These are phyloP conservation scores for Stegastes partitus DNA, from an alignment of 2,113 vertebrate species.

Conservation along the genomic window DNA sequence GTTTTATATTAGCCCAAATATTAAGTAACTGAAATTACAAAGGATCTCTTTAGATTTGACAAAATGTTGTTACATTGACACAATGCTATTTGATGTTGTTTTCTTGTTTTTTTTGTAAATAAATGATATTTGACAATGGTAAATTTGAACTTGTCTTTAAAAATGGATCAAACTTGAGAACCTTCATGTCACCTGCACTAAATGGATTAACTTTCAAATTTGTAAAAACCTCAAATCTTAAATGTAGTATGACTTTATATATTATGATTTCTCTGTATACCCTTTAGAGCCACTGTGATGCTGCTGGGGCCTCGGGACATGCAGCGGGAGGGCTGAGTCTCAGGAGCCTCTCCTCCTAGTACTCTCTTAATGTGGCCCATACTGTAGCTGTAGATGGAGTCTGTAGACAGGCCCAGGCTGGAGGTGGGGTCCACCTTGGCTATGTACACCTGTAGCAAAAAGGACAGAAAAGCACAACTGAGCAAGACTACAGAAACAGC, in stretches of 20 bases:
- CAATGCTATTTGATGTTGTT: too few relatives aligned
- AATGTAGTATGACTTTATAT: not conserved
- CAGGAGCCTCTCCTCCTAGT: slow-evolving; percentile 89
- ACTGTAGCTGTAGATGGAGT: slow-evolving; percentile 95
- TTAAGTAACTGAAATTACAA: not conserved
- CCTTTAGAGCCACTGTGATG: slow-evolving; percentile 93
- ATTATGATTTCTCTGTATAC: slow-evolving; percentile 74
- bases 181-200: too few relatives aligned
- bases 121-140: too few relatives aligned
- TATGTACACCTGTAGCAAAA: slow-evolving; percentile 89
- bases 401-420: slow-evolving; percentile 91
- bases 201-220: not conserved
- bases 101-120: too few relatives aligned
- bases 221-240: not conserved
- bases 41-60: too few relatives aligned
- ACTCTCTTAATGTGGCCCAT: slow-evolving; percentile 93
- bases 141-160: too few relatives aligned
- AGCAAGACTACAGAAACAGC: not conserved
- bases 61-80: too few relatives aligned
- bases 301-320: slow-evolving; percentile 85
- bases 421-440: slow-evolving; percentile 94
- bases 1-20: not conserved
- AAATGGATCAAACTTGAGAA: too few relatives aligned
- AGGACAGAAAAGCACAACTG: not conserved
- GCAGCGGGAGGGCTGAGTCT: slow-evolving; percentile 90